Evolutionary conservation across 1,140 invertebrate species (phyloP).

Genomic region (Steinernema feltiae): DNA sequence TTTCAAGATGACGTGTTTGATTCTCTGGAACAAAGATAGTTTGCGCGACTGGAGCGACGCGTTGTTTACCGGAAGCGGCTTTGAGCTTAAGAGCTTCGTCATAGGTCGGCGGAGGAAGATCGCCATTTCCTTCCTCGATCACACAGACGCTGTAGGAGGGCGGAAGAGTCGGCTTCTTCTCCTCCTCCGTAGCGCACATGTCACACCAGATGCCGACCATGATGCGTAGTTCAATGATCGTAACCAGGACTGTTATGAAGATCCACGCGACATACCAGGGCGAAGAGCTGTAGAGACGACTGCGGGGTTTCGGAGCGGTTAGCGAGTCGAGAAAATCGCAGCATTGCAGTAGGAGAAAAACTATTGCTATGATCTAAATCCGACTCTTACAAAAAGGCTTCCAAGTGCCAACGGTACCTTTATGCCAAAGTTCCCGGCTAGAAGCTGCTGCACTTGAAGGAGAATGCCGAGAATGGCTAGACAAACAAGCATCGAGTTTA

Average conservation of each 20-base stretch:
- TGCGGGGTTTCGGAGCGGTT: not conserved
- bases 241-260: not conserved
- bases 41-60: not conserved
- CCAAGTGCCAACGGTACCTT: not conserved
- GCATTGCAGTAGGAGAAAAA: not conserved
- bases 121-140: not conserved
- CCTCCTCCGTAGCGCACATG: not conserved
- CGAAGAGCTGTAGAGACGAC: not conserved
- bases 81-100: not conserved
- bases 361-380: not conserved
- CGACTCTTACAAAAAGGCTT: not conserved
- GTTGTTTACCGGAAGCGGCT: not conserved
- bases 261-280: not conserved
- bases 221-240: not conserved
- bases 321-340: not conserved
- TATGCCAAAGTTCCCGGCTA: not conserved
- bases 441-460: not conserved
- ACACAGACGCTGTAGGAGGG: slow-evolving; percentile 7
- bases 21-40: too few species aligned
- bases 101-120: not conserved
- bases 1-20: not conserved
- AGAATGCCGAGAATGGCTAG: not conserved
- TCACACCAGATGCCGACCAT: not conserved
- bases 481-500: not conserved
- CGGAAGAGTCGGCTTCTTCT: not conserved